A percentile compares a stretch with the other conserved stretches of the same genome.
phyloP scores from a whole-genome alignment of 2,888 invertebrate genomes.

The Andrena minutula region DNA sequence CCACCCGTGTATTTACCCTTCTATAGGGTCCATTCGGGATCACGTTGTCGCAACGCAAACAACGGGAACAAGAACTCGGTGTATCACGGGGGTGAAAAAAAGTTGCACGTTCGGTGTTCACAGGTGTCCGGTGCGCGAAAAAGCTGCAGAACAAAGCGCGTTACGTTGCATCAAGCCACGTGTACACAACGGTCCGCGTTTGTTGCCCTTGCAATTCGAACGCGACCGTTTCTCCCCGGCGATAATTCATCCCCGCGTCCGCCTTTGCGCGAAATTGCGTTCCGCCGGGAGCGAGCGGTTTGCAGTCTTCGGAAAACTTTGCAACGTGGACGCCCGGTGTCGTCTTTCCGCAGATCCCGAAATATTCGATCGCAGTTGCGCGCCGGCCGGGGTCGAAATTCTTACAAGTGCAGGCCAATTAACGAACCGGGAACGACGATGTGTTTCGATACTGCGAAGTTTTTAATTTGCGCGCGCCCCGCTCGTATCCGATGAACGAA shows the following conservation, averaged over 20 bases:
- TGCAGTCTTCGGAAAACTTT: background rate
- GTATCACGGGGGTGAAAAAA: slow-evolving; percentile 34
- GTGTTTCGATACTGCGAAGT: slow-evolving; percentile 20
- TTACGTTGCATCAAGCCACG: slow-evolving; percentile 10
- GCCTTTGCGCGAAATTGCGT: background rate
- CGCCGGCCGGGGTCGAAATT: slow-evolving; percentile 29
- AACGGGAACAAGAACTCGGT: slow-evolving; percentile 6
- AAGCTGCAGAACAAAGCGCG: slow-evolving; percentile 50
- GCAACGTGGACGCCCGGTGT: background rate
- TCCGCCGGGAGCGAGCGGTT: background rate
- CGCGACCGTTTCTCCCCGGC: slow-evolving; percentile 62
- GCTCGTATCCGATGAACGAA: background rate
- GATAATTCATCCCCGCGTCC: slow-evolving; percentile 70
- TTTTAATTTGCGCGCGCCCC: slow-evolving; percentile 24
- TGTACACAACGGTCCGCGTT: slow-evolving; percentile 30
- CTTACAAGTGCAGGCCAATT: slow-evolving; percentile 45
- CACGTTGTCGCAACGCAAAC: slow-evolving; percentile 23
- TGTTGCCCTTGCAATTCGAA: slow-evolving; percentile 46
- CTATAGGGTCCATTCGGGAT: slow-evolving; percentile 10
- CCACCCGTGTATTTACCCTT: slow-evolving; percentile 9
- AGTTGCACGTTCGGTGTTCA: slow-evolving; percentile 36
- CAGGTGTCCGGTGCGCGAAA: slow-evolving; percentile 55
- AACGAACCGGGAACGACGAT: slow-evolving; percentile 22
- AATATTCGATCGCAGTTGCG: slow-evolving; percentile 2
- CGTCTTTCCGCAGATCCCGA: slow-evolving; percentile 4